phyloP scores from a whole-genome alignment of 2,113 vertebrate genomes.

The Archilochus colubris region DNA sequence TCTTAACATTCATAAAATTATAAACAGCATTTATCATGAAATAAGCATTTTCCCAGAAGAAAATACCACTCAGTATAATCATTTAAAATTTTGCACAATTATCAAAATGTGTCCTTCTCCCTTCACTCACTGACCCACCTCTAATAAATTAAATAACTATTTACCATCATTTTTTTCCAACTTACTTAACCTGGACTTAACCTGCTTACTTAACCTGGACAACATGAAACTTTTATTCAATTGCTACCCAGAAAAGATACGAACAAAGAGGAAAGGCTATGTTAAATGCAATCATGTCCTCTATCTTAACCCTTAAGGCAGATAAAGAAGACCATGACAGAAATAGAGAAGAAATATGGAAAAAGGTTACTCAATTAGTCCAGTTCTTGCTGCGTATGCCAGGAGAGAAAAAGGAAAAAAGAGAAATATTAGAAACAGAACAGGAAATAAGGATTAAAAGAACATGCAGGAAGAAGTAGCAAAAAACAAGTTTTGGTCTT shows the following conservation, averaged over 20 bases:
- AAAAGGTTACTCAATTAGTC: slow-evolving; percentile 81
- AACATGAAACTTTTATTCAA: not conserved
- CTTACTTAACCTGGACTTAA: not conserved
- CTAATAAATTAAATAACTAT: not conserved
- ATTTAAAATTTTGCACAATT: not conserved
- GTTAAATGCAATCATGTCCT: slow-evolving; percentile 22
- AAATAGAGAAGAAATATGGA: slow-evolving; percentile 61
- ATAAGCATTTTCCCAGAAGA: not conserved
- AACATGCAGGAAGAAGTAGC: not conserved
- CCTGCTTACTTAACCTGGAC: not conserved
- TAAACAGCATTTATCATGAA: not conserved
- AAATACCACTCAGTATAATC: not conserved
- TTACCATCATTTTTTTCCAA: not conserved
- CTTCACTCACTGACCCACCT: not conserved
- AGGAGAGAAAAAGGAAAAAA: slow-evolving; percentile 71
- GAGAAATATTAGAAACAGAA: slow-evolving; percentile 73
- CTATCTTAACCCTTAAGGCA: slow-evolving; percentile 41
- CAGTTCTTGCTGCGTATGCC: slow-evolving; percentile 88
- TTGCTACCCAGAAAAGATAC: not conserved
- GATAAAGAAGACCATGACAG: not conserved
- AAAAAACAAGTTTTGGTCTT: not conserved
- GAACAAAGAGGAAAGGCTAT: not conserved
- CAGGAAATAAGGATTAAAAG: not conserved
- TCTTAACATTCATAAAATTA: not conserved
- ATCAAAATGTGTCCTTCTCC: not conserved